Evolutionary conservation across 2,888 invertebrate genomes (phyloP), one percentile per base, ranked within the genome.

Genomic region (Polydrusus tereticollis): DNA sequence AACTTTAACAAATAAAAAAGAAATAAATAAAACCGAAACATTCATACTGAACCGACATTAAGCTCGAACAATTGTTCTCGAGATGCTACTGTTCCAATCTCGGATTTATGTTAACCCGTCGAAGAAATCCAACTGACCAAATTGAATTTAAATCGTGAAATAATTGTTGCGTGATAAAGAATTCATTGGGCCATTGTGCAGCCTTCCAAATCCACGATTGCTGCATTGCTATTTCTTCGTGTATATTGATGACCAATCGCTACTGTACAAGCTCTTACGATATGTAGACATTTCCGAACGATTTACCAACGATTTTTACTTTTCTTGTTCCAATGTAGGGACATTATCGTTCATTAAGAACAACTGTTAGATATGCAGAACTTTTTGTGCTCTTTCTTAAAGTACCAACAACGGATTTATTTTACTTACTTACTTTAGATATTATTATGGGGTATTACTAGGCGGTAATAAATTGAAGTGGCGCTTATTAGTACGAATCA

Each of bases 1-100:
- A 47, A 45, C 38, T 45, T 26, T 33, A n/a, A n/a, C 59, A 36
- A 52, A 66, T 45, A 62, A 16, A 70, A 43, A 64, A 65, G 55
- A 72, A 77, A 80, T 78, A 82, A 81, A 77, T 77, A 78, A 78
- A 76, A 77, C 78, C 77, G 79, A 80, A 82, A 82, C 82, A 82
- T 82, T 82, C 82, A 81, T 82, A 83, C 82, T 80, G 83, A 83
- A 84, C 82, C 82, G 84, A 84, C 83, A 82, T 82, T 82, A 84
- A 83, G 82, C 83, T 83, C 83, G 83, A 84, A 85, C 85, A 84
- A 85, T 85, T 84, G 85, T 85, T 84, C 83, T 83, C 82, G 79
- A 78, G 84, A 84, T 83, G 84, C 85, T 85, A 85, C 85, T 82
- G 85, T 84, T 84, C 83, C 63, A 79, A 79, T 78, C 77, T 80